Evolutionary conservation across 2,113 vertebrate species (phyloP).

Genomic region (Clinocottus analis): DNA sequence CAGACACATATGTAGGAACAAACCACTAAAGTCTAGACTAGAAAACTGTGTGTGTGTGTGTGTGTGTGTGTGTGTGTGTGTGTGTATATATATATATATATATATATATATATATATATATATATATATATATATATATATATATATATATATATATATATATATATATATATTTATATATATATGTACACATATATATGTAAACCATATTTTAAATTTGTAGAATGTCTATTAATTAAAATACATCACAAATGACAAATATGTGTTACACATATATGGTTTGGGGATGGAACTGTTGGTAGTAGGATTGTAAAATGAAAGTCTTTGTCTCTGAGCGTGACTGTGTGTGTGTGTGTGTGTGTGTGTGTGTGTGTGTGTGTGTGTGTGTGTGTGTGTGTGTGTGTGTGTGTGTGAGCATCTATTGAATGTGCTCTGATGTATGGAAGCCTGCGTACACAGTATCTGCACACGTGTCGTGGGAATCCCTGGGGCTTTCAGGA

Average conservation of each 20-base stretch:
- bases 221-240: not conserved
- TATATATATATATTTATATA: too few species aligned
- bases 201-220: too few species aligned
- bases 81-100: too few species aligned
- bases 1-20: conserved; percentile 22
- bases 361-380: too few species aligned
- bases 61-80: too few species aligned
- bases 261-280: not conserved
- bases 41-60: conserved; percentile 14
- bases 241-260: not conserved
- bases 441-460: not conserved
- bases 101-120: too few species aligned
- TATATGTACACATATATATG: too few species aligned
- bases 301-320: not conserved
- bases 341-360: too few species aligned
- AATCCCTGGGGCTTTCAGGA: conserved; percentile 63
- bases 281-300: not conserved
- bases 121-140: too few species aligned
- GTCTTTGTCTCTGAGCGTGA: not conserved
- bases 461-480: conserved; percentile 1
- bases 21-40: conserved; percentile 30
- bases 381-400: too few species aligned
- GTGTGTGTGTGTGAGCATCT: not conserved
- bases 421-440: too few species aligned
- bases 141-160: too few species aligned